Evolutionary conservation across 2,797 vertebrate genomes (phyloP).

Genomic region (Tauraco hartlaubi): DNA sequence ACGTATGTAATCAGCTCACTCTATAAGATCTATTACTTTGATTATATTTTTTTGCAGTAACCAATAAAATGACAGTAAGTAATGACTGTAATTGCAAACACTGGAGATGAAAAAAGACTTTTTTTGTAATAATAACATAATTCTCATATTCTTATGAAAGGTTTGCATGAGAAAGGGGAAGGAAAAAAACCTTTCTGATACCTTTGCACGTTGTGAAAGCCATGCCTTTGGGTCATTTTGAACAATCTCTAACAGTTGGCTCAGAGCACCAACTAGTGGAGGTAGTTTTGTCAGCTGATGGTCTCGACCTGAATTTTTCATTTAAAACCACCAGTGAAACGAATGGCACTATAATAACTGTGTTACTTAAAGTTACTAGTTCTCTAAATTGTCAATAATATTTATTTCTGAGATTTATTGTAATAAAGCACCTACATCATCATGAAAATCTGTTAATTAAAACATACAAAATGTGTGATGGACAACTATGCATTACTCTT

Average conservation of each 20-base stretch:
- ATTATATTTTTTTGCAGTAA: background rate
- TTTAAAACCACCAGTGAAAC: background rate
- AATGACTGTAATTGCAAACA: background rate
- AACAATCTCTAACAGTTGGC: background rate
- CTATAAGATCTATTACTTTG: background rate
- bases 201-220: fast-evolving
- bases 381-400: background rate
- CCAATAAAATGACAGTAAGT: background rate
- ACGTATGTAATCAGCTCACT: background rate
- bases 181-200: background rate
- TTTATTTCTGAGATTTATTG: background rate
- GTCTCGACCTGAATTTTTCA: background rate
- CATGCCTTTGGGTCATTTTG: background rate
- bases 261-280: background rate
- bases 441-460: background rate
- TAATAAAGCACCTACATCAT: background rate
- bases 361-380: background rate
- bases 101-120: background rate
- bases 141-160: background rate
- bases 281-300: background rate
- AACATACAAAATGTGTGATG: background rate
- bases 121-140: background rate
- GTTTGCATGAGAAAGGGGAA: background rate
- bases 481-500: background rate
- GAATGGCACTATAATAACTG: background rate